These are phyloP conservation scores for Paedocypris sp. DNA, from an alignment of 2,113 vertebrate species.

Conservation along the genomic window DNA sequence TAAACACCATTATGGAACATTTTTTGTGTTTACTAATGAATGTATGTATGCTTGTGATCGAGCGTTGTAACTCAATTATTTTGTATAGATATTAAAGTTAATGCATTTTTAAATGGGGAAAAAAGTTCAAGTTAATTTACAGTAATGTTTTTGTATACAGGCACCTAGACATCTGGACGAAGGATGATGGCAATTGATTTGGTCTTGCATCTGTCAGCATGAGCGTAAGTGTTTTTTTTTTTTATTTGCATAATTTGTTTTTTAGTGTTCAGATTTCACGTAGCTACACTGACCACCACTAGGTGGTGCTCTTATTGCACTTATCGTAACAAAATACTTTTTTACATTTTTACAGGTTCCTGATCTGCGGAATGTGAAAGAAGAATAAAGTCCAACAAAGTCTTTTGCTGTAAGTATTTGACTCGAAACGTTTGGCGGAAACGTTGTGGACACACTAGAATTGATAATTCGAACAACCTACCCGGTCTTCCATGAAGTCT, in stretches of 20 bases:
- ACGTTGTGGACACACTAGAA: background rate
- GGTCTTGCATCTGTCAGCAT: background rate
- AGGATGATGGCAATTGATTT: conserved; percentile 1
- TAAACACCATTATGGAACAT: too few relatives aligned
- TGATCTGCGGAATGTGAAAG: background rate
- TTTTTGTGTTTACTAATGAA: too few relatives aligned
- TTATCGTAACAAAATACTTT: conserved; percentile 30
- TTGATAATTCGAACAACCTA: too few relatives aligned
- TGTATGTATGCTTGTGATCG: too few relatives aligned
- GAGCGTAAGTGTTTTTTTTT: background rate
- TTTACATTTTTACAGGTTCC: conserved; percentile 45
- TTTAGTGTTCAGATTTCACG: background rate
- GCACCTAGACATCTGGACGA: conserved; percentile 1
- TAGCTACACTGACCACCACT: conserved; percentile 42
- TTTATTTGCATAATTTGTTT: background rate
- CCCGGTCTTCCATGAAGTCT: too few relatives aligned
- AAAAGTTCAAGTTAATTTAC: too few relatives aligned
- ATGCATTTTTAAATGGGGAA: too few relatives aligned
- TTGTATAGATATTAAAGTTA: too few relatives aligned
- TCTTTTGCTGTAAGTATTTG: conserved; percentile 52
- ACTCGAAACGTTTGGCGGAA: background rate
- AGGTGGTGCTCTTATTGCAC: conserved; percentile 44
- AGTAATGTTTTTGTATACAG: conserved; percentile 13
- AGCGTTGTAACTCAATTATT: too few relatives aligned
- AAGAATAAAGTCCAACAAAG: conserved; percentile 11